Evolutionary conservation across 2,797 vertebrate genomes (phyloP).

Genomic region (Champsocephalus gunnari): DNA sequence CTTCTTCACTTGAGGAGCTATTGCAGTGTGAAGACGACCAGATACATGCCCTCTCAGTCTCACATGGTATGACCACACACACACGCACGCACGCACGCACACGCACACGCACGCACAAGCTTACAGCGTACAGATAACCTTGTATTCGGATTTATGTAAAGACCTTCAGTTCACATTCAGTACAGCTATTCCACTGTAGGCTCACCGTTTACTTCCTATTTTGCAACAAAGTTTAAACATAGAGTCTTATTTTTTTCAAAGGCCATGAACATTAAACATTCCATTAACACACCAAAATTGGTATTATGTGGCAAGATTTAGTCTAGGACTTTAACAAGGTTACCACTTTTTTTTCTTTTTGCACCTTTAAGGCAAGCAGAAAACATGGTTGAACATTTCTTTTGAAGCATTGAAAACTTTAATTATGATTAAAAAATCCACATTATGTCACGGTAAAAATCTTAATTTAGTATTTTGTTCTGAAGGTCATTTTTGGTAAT

Average conservation of each 20-base stretch:
- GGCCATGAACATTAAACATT: not conserved
- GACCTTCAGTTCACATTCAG: too few relatives aligned
- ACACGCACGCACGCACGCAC: too few relatives aligned
- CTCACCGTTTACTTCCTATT: not conserved
- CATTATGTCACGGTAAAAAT: not conserved
- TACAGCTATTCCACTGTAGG: too few relatives aligned
- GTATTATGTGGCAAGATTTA: not conserved
- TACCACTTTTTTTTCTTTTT: not conserved
- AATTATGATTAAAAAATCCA: not conserved
- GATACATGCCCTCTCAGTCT: slow-evolving; percentile 37
- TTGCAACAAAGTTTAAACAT: not conserved
- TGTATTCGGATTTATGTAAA: slow-evolving; percentile 9
- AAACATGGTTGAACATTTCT: too few relatives aligned
- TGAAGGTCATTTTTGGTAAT: not conserved
- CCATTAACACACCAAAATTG: not conserved
- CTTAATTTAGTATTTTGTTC: not conserved
- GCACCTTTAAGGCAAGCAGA: not conserved
- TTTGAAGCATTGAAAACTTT: not conserved
- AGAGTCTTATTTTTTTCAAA: slow-evolving; percentile 11
- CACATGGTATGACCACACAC: slow-evolving; percentile 26
- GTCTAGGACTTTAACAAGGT: not conserved
- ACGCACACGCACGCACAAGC: too few relatives aligned
- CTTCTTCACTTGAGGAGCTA: slow-evolving; percentile 66
- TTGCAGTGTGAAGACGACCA: slow-evolving; percentile 61
- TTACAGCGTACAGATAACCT: slow-evolving; percentile 10